These are phyloP conservation scores for Chloroceryle amazona DNA, from an alignment of 2,797 vertebrate genomes.

Conservation along the genomic window DNA sequence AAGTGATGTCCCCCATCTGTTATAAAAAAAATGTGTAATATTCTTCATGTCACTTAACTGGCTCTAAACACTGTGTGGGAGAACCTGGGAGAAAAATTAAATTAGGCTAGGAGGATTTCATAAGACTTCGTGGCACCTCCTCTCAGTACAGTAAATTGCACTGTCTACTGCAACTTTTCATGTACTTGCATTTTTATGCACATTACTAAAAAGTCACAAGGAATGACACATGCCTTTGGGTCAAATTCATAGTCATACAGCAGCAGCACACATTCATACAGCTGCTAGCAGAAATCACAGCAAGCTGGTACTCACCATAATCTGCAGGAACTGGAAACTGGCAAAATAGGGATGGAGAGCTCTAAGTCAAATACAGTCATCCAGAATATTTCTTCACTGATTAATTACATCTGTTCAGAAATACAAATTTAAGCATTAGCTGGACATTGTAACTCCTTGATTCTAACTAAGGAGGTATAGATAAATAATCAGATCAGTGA, in stretches of 20 bases:
- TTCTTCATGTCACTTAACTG: constrained; percentile 38
- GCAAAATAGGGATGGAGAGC: background rate
- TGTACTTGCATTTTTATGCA: background rate
- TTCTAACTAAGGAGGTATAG: background rate
- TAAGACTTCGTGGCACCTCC: constrained; percentile 5
- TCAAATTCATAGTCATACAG: constrained; percentile 10
- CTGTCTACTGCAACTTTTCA: background rate
- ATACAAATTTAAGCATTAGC: background rate
- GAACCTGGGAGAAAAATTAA: constrained; percentile 41
- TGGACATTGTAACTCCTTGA: background rate
- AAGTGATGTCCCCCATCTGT: constrained; percentile 31
- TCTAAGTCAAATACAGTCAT: background rate
- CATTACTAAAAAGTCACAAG: constrained; percentile 1
- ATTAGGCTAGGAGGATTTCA: constrained; percentile 24
- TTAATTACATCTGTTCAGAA: background rate
- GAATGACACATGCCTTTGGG: background rate
- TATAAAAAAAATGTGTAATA: constrained; percentile 27
- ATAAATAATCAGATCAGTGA: background rate
- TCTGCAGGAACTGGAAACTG: background rate
- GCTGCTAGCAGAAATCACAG: background rate
- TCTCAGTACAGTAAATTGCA: background rate
- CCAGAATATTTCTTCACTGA: background rate
- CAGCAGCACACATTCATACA: background rate
- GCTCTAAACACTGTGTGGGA: constrained; percentile 37
- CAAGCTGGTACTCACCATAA: background rate